These are phyloP conservation scores for Lasiurus cinereus DNA, from an alignment of 2,113 vertebrate species.

Conservation along the genomic window DNA sequence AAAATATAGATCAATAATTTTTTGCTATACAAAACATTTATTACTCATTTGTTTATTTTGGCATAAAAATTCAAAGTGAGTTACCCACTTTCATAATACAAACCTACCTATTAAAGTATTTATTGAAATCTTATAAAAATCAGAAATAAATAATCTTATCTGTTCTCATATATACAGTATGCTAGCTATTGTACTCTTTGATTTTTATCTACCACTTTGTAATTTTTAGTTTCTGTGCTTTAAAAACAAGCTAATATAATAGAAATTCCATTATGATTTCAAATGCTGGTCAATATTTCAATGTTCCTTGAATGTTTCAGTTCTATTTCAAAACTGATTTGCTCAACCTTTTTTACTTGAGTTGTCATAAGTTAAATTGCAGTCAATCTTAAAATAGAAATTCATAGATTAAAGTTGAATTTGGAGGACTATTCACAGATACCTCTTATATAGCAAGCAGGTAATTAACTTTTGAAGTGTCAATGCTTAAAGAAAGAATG, in stretches of 20 bases:
- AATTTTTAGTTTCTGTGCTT: constrained; percentile 58
- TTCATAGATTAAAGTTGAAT: neutral
- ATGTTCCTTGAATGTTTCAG: neutral
- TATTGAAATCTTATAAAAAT: constrained; percentile 35
- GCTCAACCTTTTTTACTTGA: neutral
- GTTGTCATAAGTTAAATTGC: neutral
- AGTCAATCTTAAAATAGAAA: constrained; percentile 48
- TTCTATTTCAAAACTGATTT: constrained; percentile 31
- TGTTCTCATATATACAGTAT: neutral
- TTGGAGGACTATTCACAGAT: neutral
- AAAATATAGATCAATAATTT: neutral
- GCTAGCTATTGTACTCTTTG: constrained; percentile 35
- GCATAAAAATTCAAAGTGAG: constrained; percentile 13
- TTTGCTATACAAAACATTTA: neutral
- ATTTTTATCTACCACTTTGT: neutral
- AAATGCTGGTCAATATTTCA: constrained; percentile 35
- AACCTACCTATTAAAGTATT: neutral
- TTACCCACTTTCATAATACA: constrained; percentile 5
- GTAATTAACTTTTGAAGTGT: constrained; percentile 27
- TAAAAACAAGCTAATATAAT: constrained; percentile 45
- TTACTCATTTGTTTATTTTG: neutral
- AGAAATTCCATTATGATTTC: neutral
- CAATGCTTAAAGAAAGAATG: neutral
- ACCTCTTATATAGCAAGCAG: neutral
- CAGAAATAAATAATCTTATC: constrained; percentile 67